Evolutionary conservation across 2,797 vertebrate species (phyloP), one percentile per base, ranked within the genome.

Genomic region (Ctenopoma multispine): DNA sequence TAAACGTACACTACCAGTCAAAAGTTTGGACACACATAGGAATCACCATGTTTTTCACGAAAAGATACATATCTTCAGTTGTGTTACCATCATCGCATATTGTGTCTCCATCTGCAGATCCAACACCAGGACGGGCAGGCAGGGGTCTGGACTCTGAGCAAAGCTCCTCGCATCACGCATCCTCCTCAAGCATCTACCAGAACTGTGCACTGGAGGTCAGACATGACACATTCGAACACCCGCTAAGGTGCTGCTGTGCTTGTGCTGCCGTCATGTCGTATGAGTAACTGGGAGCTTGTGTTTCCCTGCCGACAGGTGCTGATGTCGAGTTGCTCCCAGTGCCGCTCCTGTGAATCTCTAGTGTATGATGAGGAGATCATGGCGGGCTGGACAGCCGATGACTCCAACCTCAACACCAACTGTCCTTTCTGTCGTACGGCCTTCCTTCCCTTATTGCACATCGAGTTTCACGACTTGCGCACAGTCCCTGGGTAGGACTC

Each of bases 341-440:
- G 98, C 75, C 96, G 87, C 82, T 92, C 90, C 13, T 99, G 98
- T 87, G 94, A 94, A 81, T 95, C 94, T 38, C 90, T 99, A 87
- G 97, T 99, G 79, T 99, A 99, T 61, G 98, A 99, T 66, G 98
- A 99, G 92, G 97, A 99, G 93, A 97, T 99, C 72, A 99, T 99
- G 98, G 96, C 97, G 23, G 98, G 98, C 31, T 99, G 97, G 98
- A 97, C 95, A 0, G 97, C 97, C 9, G 96, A 99, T 20, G 98
- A 99, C 87, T 99, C 98, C 66, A 99, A 99, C 85, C 93, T 99
- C 63, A 99, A 99, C 76, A 97, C 97, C 72, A 96, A 93, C 23
- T 99, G 98, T 83, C 97, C 97, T 14, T 99, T 97, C 92, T 99
- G 98, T 86, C 93, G 93, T 90, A 95, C 79, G 24, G 93, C 94